Conservation (phyloP, 2,113 vertebrate genomes). For the Paradoxurus hermaphroditus region DNA sequence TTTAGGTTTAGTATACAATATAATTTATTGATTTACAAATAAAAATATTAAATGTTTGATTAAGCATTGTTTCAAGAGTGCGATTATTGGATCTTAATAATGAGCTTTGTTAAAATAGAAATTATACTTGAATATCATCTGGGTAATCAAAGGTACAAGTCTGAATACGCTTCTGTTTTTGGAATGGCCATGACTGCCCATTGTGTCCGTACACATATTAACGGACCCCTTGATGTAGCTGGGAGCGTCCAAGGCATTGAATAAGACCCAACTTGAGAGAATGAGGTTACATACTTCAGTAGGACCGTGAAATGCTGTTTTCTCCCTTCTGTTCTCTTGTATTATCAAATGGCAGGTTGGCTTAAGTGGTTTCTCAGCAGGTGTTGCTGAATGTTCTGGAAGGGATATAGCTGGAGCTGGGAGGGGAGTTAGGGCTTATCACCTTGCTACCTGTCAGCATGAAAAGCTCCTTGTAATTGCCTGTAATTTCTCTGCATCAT, state of each 20-base stretch:
- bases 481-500: background rate
- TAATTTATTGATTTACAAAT: slow-evolving; percentile 60
- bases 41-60: slow-evolving; percentile 37
- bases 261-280: background rate
- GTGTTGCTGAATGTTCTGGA: background rate
- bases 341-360: background rate
- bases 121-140: background rate
- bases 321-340: background rate
- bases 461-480: background rate
- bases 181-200: background rate
- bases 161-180: background rate
- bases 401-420: background rate
- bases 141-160: background rate
- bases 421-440: background rate
- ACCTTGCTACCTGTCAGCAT: background rate
- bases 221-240: background rate
- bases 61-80: slow-evolving; percentile 26
- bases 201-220: background rate
- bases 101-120: background rate
- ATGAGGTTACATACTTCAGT: background rate
- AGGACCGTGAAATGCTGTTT: background rate
- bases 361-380: background rate
- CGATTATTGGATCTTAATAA: slow-evolving; percentile 7
- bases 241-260: background rate
- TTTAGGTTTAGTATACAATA: background rate